A percentile compares a stretch with the other conserved stretches of the same genome.
These are phyloP conservation scores for Pseudorectes ferrugineus DNA, from an alignment of 2,113 vertebrate species.

Conservation along the genomic window DNA sequence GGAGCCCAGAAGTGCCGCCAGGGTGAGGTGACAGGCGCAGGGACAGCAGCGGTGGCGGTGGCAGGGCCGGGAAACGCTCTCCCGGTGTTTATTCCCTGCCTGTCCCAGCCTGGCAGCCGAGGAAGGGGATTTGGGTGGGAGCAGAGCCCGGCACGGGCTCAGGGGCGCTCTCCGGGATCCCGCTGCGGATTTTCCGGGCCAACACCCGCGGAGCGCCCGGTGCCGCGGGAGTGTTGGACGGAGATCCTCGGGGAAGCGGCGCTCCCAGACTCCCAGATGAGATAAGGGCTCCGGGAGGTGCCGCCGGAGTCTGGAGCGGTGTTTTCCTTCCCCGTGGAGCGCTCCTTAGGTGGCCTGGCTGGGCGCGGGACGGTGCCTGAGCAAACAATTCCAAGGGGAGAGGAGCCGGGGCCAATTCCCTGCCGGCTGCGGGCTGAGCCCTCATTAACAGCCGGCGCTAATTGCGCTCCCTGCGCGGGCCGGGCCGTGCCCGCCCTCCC, in stretches of 20 bases:
- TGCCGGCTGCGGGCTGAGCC: not conserved
- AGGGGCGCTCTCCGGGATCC: rapidly evolving
- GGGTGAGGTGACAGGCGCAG: not conserved
- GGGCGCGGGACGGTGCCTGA: not conserved
- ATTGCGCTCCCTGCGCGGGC: not conserved
- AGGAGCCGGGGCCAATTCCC: slow-evolving; percentile 34
- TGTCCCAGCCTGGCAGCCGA: not conserved
- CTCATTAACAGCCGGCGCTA: slow-evolving; percentile 33
- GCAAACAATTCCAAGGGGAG: not conserved
- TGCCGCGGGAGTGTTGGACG: not conserved
- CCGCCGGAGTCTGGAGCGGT: not conserved
- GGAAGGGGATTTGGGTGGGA: not conserved
- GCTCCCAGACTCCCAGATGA: not conserved
- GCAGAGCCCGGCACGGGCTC: not conserved
- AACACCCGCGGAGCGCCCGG: not conserved
- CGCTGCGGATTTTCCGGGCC: not conserved
- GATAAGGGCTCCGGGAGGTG: not conserved
- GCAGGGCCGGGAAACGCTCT: not conserved
- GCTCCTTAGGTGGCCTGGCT: not conserved
- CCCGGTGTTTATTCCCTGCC: rapidly evolving
- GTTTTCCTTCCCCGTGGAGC: not conserved
- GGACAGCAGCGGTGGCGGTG: rapidly evolving
- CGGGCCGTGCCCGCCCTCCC: not conserved
- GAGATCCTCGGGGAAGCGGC: not conserved
- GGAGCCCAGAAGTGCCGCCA: not conserved